Conservation (phyloP, 2,797 vertebrate species). For the Tolypeutes matacus region DNA sequence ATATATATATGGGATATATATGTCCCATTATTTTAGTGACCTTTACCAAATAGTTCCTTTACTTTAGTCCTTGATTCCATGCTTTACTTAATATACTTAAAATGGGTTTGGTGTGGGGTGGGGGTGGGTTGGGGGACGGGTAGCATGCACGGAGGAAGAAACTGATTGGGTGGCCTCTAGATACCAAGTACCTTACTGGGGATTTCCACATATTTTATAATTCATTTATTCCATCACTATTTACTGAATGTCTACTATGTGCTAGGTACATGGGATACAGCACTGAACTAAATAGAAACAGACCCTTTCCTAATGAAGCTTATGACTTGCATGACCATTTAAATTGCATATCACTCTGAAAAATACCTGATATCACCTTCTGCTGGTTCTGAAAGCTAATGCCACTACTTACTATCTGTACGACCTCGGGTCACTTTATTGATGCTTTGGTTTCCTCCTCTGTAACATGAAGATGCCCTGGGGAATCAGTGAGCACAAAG, state of each 20-base stretch:
- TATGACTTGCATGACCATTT: neutral
- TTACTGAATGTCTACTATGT: neutral
- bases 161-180: neutral
- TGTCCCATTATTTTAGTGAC: neutral
- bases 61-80: slow-evolving; percentile 34
- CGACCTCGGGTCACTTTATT: neutral
- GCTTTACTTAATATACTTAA: slow-evolving; percentile 34
- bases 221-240: neutral
- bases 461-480: neutral
- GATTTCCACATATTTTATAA: neutral
- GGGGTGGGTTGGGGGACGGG: neutral
- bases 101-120: neutral
- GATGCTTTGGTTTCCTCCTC: neutral
- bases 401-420: neutral
- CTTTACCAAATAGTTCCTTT: slow-evolving; percentile 38
- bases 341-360: neutral
- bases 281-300: neutral
- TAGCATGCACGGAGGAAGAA: neutral
- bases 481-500: neutral
- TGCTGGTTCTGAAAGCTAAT: neutral
- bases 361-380: neutral
- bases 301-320: neutral
- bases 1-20: neutral
- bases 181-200: neutral
- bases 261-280: neutral